These are phyloP conservation scores for Oryzias sinensis DNA, from an alignment of 2,797 vertebrate genomes.

Conservation along the genomic window DNA sequence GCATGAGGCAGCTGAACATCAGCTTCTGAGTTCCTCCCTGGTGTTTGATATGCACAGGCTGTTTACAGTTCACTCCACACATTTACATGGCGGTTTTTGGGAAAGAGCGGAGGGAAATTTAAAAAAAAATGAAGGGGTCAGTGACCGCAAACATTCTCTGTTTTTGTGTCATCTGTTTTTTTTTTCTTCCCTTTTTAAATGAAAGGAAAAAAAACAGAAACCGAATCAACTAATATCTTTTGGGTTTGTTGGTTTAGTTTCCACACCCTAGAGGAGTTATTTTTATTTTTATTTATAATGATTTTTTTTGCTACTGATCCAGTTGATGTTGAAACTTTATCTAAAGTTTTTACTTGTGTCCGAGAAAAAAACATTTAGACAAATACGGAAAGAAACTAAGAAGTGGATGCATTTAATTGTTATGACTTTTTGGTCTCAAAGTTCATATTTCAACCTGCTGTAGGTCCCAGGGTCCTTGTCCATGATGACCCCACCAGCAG, in stretches of 20 bases:
- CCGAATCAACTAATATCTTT: no score
- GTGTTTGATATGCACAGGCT: not conserved
- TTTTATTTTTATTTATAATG: no score
- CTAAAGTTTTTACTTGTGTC: no score
- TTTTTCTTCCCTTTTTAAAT: not conserved
- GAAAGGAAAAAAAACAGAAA: no score
- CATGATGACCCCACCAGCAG: constrained; percentile 97
- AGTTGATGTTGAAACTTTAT: no score
- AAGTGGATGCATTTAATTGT: no score
- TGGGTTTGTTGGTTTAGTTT: no score
- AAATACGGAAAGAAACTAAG: no score
- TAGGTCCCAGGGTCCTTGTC: constrained; percentile 91
- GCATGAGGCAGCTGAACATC: not conserved
- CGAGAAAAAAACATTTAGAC: no score
- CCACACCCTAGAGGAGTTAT: no score
- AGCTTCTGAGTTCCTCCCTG: not conserved
- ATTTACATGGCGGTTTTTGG: not conserved
- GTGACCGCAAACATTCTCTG: not conserved
- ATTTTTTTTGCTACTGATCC: no score
- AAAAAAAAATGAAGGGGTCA: not conserved
- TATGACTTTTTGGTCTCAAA: no score
- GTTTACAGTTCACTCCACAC: constrained; percentile 2
- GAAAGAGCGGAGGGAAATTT: not conserved
- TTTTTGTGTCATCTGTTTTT: not conserved
- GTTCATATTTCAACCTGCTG: constrained; percentile 4